Base-by-base conservation (phyloP, 2,888 invertebrate species). In the Hyppa rectilinea region DNA sequence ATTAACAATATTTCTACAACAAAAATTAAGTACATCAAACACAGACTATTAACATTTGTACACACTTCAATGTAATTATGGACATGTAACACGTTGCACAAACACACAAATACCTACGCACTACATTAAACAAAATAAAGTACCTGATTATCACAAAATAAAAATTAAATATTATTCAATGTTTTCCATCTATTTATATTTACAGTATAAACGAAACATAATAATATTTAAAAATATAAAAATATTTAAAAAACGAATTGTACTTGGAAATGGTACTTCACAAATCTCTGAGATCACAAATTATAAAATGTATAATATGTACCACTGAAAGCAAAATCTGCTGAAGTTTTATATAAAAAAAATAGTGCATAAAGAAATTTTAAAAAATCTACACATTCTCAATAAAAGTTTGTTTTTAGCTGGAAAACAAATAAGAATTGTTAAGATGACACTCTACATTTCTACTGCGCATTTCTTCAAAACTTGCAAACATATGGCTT, bases 1-100 rank as follows among this genome's bases (percentile, higher is more conserved):
- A 91, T 92, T 92, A 93, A 94, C 94, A 92, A 87, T 66, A 87
- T 85, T 85, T 81, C 69, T 66, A 81, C 77, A 71, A 75, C 62
- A 73, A 75, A 68, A 63, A 56, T 70, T 23, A 64, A 64, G 47
- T 72, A 81, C 77, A 80, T 75, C 71, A 69, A 59, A 78, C 71
- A 84, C 74, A 77, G 63, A 79, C 73, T 73, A 50, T 74, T 82
- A 67, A 78, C 64, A 75, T 70, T 78, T 75, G 69, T 81, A 83
- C 59, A 81, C 77, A 84, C 75, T 77, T 74, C 72, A 67, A 75
- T 84, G 80, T 85, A 87, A 86, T 78, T 78, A 79, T 69, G 34
- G 47, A 70, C 52, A 70, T 58, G 49, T 66, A 53, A 69, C 75
- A 66, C 60, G 38, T 53, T 56, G 55, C 56, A 71, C 80, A 56